Evolutionary conservation across 2,113 vertebrate genomes (phyloP).

Genomic region (Perca flavescens): DNA sequence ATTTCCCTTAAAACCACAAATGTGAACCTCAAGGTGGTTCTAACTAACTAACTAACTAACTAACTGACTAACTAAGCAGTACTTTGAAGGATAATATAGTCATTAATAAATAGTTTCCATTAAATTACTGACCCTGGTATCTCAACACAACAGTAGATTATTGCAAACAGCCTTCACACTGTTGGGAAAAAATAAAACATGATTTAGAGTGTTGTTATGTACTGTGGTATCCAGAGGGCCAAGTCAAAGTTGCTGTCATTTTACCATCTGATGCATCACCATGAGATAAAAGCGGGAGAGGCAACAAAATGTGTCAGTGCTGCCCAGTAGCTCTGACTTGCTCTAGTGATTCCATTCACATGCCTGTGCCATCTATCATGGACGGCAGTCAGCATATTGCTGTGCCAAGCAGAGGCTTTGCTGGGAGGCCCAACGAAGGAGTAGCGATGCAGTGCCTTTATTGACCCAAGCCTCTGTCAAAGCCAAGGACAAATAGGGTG

Average conservation of each 20-base stretch:
- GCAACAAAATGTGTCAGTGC: slow-evolving; percentile 52
- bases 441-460: slow-evolving; percentile 77
- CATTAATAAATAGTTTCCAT: background rate
- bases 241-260: slow-evolving; percentile 27
- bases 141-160: background rate
- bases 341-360: slow-evolving; percentile 66
- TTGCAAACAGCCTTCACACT: background rate
- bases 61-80: background rate
- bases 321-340: slow-evolving; percentile 40
- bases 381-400: slow-evolving; percentile 73
- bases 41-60: too few relatives aligned
- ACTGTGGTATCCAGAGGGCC: slow-evolving; percentile 6
- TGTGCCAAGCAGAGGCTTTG: slow-evolving; percentile 76
- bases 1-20: too few relatives aligned
- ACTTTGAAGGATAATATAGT: background rate
- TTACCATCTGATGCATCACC: slow-evolving; percentile 38
- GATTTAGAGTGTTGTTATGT: slow-evolving; percentile 10
- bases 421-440: slow-evolving; percentile 66
- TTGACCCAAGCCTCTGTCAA: slow-evolving; percentile 81
- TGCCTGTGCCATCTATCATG: slow-evolving; percentile 72
- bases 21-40: too few relatives aligned
- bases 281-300: slow-evolving; percentile 44
- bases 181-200: background rate
- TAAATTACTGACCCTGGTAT: background rate
- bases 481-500: slow-evolving; percentile 81